phyloP scores from a whole-genome alignment of 2,113 vertebrate species.

The Salvelinus fontinalis region DNA sequence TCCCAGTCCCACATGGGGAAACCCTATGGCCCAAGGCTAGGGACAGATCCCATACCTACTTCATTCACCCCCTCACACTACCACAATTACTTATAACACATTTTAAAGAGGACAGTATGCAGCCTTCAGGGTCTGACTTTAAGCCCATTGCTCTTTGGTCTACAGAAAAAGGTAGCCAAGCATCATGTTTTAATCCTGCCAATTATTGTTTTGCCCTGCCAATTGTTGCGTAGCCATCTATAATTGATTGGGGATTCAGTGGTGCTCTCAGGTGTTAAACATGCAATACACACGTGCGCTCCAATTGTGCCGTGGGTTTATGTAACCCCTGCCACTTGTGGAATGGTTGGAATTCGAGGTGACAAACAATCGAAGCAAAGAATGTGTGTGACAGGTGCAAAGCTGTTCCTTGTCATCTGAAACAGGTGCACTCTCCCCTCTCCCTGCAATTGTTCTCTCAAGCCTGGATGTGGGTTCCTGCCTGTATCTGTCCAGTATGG shows the following conservation, averaged over 20 bases:
- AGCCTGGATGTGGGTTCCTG: constrained; percentile 12
- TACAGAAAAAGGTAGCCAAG: constrained; percentile 13
- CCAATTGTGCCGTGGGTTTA: constrained; percentile 10
- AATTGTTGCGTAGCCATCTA: constrained; percentile 13
- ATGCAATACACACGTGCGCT: constrained; percentile 7
- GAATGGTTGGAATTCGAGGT: constrained; percentile 53
- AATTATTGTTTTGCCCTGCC: constrained; percentile 27
- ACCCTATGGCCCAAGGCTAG: neutral
- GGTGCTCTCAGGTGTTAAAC: constrained; percentile 8
- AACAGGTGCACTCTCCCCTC: constrained; percentile 38
- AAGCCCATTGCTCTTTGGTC: constrained; percentile 32
- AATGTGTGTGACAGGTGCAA: constrained; percentile 70
- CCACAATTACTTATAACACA: neutral
- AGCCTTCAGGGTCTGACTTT: constrained; percentile 13
- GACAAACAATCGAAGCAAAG: constrained; percentile 59
- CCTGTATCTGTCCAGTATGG: constrained; percentile 10
- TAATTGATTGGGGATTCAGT: constrained; percentile 25
- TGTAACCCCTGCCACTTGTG: constrained; percentile 43
- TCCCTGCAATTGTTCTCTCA: constrained; percentile 45
- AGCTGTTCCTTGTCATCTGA: constrained; percentile 51
- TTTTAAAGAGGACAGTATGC: neutral
- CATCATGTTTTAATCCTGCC: constrained; percentile 10
- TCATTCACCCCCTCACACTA: neutral
- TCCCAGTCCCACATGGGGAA: neutral
- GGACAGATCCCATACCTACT: neutral